Conservation (phyloP, 2,113 vertebrate species). For the Cathartes aura region DNA sequence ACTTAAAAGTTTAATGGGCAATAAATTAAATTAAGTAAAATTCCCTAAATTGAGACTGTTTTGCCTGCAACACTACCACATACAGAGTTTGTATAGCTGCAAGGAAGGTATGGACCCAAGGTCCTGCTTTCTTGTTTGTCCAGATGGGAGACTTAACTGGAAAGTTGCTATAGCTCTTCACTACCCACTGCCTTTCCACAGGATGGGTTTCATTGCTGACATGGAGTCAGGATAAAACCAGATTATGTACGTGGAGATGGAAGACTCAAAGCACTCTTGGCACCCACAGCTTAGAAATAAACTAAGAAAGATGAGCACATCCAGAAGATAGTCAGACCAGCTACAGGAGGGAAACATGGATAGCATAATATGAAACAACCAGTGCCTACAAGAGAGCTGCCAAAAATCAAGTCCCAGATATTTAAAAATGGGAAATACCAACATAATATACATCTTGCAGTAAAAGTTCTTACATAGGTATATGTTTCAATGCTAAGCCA, state of each 20-base stretch:
- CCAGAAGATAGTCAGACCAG: background rate
- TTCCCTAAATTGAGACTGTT: background rate
- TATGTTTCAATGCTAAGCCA: background rate
- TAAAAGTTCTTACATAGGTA: background rate
- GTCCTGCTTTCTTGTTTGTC: background rate
- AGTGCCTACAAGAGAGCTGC: background rate
- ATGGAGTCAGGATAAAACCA: background rate
- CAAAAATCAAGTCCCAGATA: background rate
- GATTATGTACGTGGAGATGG: background rate
- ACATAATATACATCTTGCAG: background rate
- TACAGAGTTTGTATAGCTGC: background rate
- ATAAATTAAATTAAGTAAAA: background rate
- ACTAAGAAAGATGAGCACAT: background rate
- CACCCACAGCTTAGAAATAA: background rate
- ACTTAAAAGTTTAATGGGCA: background rate
- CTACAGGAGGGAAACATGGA: background rate
- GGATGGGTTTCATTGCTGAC: background rate
- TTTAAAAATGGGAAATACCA: background rate
- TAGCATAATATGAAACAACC: background rate
- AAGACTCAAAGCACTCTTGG: background rate
- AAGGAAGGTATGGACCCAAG: background rate
- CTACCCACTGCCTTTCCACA: background rate
- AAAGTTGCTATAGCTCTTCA: background rate
- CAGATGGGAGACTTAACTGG: background rate
- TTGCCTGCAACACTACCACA: background rate